A percentile compares a stretch with the other conserved stretches of the same genome.
Evolutionary conservation across 2,113 vertebrate species (phyloP).

Genomic region (Tychaedon coryphoeus): DNA sequence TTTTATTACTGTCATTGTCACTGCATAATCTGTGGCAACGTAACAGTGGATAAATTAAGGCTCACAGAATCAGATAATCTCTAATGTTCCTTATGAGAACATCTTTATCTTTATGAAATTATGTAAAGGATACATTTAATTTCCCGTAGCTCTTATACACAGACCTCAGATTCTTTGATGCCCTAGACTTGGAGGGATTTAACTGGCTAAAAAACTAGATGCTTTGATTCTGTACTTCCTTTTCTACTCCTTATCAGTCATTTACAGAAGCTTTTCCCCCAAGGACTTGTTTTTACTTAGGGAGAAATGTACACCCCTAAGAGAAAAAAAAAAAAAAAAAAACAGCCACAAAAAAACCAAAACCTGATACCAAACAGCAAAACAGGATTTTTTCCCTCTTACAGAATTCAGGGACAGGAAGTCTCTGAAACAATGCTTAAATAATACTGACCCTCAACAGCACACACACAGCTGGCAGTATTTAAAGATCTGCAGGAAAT

Average conservation of each 20-base stretch:
- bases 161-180: neutral
- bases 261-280: slow-evolving; percentile 35
- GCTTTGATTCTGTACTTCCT: slow-evolving; percentile 1
- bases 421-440: slow-evolving; percentile 59
- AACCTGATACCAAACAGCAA: neutral
- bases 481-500: slow-evolving; percentile 71
- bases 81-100: slow-evolving; percentile 50
- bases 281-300: slow-evolving; percentile 1
- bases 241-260: slow-evolving; percentile 51
- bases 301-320: neutral
- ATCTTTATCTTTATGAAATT: slow-evolving; percentile 44
- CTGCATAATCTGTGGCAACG: neutral
- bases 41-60: slow-evolving; percentile 67
- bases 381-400: neutral
- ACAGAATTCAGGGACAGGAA: slow-evolving; percentile 63
- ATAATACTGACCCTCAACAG: slow-evolving; percentile 44
- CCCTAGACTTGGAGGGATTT: neutral
- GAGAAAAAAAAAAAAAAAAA: neutral
- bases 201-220: neutral
- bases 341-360: neutral
- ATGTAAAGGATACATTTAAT: slow-evolving; percentile 49
- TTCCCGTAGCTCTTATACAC: slow-evolving; percentile 40
- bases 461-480: slow-evolving; percentile 50
- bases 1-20: slow-evolving; percentile 69
- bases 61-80: slow-evolving; percentile 40